These are phyloP conservation scores for Perodicticus potto DNA, from an alignment of 2,797 vertebrate genomes.

Conservation along the genomic window DNA sequence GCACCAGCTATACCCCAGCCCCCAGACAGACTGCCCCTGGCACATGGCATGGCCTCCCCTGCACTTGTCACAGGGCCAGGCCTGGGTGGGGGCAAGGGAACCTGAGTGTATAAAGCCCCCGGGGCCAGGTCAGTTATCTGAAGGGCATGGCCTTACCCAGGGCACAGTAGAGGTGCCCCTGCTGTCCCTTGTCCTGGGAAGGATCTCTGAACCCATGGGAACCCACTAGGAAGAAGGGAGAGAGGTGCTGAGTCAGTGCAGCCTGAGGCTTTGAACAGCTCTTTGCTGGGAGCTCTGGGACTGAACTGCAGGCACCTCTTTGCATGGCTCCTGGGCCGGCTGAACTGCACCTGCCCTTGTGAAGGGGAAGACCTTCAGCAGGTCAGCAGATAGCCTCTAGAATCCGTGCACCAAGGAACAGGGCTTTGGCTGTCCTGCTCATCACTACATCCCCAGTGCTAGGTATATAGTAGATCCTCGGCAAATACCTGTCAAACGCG, in stretches of 20 bases:
- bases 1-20: neutral
- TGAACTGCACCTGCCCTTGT: neutral
- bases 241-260: neutral
- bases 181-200: neutral
- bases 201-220: neutral
- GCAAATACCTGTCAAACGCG: neutral
- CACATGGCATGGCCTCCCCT: accelerated
- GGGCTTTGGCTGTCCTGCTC: neutral
- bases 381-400: neutral
- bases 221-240: neutral
- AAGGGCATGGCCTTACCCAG: neutral
- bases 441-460: neutral
- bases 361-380: neutral
- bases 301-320: neutral
- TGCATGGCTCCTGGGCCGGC: neutral
- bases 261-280: neutral
- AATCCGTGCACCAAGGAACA: neutral
- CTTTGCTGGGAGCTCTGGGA: neutral
- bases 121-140: neutral
- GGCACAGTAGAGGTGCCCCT: neutral
- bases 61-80: neutral
- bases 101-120: neutral
- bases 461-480: neutral
- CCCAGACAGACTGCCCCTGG: neutral
- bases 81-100: neutral